These are phyloP conservation scores for Molossus alvarezi DNA, from an alignment of 2,797 vertebrate genomes.

Conservation along the genomic window DNA sequence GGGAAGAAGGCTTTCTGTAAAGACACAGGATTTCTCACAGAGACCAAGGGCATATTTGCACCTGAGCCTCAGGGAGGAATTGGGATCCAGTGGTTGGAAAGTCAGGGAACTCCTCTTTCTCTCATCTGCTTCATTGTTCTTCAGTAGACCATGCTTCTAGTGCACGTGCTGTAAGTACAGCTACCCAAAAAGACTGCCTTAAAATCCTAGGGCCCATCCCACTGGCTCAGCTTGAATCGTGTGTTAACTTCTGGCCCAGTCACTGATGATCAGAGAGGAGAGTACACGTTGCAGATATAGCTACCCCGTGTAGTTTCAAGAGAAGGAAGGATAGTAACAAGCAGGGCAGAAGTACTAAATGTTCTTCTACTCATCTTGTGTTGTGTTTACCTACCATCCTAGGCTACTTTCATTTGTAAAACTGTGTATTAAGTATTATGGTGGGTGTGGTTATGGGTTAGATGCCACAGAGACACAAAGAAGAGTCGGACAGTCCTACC, in stretches of 20 bases:
- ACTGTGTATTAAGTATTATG: not conserved
- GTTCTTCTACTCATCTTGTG: not conserved
- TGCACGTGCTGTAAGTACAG: not conserved
- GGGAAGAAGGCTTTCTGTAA: not conserved
- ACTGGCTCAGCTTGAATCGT: not conserved
- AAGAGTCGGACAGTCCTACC: not conserved
- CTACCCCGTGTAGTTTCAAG: not conserved
- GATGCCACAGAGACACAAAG: not conserved
- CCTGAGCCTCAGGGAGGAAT: not conserved
- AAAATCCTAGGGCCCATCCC: not conserved
- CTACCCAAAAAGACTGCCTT: not conserved
- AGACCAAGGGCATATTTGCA: not conserved
- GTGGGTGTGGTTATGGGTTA: not conserved
- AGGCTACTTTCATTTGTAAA: not conserved
- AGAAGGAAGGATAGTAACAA: not conserved
- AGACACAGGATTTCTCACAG: not conserved
- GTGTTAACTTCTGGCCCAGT: slow-evolving; percentile 25
- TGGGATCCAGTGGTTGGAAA: not conserved
- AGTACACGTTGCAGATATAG: not conserved
- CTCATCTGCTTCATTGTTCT: not conserved
- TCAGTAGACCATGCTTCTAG: not conserved
- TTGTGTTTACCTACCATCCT: not conserved
- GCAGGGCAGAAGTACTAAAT: not conserved
- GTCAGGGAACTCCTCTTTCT: not conserved
- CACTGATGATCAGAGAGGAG: not conserved